These are phyloP conservation scores for Boulengeromyrus knoepffleri DNA, from an alignment of 2,113 vertebrate genomes.

Conservation along the genomic window DNA sequence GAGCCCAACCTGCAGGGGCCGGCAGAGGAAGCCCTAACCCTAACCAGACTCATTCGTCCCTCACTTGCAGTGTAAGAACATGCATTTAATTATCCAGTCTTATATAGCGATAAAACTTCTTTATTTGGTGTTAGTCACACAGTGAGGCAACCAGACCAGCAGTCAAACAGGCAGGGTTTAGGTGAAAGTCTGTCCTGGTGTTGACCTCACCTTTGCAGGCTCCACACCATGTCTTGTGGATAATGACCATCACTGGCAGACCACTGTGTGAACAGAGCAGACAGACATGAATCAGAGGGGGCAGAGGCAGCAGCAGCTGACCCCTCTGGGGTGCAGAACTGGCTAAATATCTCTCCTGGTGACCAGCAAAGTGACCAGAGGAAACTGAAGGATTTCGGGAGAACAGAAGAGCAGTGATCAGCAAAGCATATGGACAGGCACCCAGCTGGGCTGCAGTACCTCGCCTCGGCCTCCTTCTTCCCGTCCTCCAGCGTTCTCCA, in stretches of 20 bases:
- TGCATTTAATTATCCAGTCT: neutral
- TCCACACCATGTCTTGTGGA: constrained; percentile 97
- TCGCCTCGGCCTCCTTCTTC: constrained; percentile 88
- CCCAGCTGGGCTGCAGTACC: constrained; percentile 53
- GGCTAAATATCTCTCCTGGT: neutral
- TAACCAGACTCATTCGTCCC: neutral
- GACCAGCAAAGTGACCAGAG: neutral
- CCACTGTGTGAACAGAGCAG: constrained; percentile 58
- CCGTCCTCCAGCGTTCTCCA: constrained; percentile 94
- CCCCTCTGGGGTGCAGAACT: neutral
- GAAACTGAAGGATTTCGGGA: neutral
- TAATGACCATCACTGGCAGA: constrained; percentile 88
- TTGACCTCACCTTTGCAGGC: constrained; percentile 87
- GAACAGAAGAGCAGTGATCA: neutral
- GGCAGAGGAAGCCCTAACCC: neutral
- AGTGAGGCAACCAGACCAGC: neutral
- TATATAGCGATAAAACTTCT: neutral
- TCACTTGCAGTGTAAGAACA: neutral
- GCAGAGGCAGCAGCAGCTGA: neutral
- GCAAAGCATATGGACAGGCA: neutral
- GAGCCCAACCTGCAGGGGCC: no score
- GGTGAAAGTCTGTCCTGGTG: neutral
- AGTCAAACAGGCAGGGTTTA: neutral
- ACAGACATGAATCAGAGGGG: neutral
- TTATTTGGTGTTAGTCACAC: neutral